phyloP scores from a whole-genome alignment of 2,888 invertebrate genomes.

The Stenchaetothrips biformis region DNA sequence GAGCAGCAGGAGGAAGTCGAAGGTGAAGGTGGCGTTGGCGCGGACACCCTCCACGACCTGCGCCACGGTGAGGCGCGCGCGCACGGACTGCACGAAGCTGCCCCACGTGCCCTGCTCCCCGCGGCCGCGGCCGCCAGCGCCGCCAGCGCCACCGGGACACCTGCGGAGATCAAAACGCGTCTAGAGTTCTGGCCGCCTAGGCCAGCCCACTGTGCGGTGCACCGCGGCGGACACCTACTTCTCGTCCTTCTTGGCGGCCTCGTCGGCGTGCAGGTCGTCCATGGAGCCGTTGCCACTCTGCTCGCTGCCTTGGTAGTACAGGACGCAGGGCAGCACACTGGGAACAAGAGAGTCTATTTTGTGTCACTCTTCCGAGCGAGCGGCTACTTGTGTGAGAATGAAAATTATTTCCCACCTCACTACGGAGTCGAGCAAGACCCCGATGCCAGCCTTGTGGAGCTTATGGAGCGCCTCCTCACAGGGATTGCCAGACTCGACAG shows the following conservation, averaged over 20 bases:
- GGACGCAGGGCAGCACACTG: conserved; percentile 59
- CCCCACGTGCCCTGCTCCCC: conserved; percentile 51
- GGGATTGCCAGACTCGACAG: conserved; percentile 53
- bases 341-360: conserved; percentile 30
- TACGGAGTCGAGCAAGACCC: conserved; percentile 54
- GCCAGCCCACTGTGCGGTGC: neutral
- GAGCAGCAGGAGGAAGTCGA: conserved; percentile 68
- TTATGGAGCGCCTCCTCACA: conserved; percentile 58
- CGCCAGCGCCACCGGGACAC: too few relatives aligned
- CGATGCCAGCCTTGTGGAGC: conserved; percentile 58
- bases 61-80: conserved; percentile 62
- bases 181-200: neutral
- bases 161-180: too few relatives aligned
- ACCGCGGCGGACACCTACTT: too few relatives aligned
- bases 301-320: conserved; percentile 47
- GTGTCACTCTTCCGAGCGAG: neutral
- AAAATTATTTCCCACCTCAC: conserved; percentile 42
- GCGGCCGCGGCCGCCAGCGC: conserved; percentile 33
- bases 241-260: too few relatives aligned
- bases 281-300: conserved; percentile 33
- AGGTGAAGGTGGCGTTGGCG: conserved; percentile 64
- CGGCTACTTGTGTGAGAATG: neutral
- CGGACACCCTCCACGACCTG: conserved; percentile 66
- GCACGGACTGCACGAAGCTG: conserved; percentile 60
- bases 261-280: conserved; percentile 7